Evolutionary conservation across 2,113 vertebrate species (phyloP), one percentile per base, ranked within the genome.

Genomic region (Cygnus buccinator): DNA sequence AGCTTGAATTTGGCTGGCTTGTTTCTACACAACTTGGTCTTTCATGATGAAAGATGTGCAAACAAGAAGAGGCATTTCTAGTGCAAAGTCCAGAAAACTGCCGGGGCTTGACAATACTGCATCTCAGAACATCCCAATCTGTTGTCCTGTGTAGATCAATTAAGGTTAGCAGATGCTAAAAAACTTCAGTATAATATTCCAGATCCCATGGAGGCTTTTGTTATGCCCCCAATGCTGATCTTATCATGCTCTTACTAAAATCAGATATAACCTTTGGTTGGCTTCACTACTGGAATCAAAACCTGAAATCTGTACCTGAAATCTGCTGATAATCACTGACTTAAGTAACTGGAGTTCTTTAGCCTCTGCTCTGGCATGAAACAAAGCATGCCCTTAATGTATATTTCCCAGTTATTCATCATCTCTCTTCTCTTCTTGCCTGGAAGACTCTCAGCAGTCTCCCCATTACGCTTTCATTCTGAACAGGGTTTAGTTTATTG

Each of bases 1-100:
- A 96, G 95, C 76, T 94, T 96, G 95, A 95, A 95, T 16, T 86
- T 94, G 93, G 83, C 76, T 75, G 35, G 7, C 65, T 86, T 90
- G 13, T 71, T 77, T 72, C 88, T 78, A 88, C 73, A 80, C 76
- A 95, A 76, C 33, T 93, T 92, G 80, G 73, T 81, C 83, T 82
- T 92, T 75, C 84, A 22, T 17, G 9, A 84, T 54, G 61, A 94
- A 95, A 93, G 76, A 94, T 57, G 48, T 57, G 21, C 68, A 95
- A 92, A 94, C 48, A 90, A 94, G 72, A 93, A 68, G 9, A 92
- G 80, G 75, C 29, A 18, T 61, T 96, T 58, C 76, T 65, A 75
- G 39, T 37, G 16, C 39, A 44, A 31, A 4, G 39, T 55, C 83
- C 92, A 95, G 83, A 89, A 90, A 93, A 92, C 65, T 74, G 28